Base-by-base conservation (phyloP, 2,888 invertebrate genomes). In the Pseudococcus jackbeardsleyi region DNA sequence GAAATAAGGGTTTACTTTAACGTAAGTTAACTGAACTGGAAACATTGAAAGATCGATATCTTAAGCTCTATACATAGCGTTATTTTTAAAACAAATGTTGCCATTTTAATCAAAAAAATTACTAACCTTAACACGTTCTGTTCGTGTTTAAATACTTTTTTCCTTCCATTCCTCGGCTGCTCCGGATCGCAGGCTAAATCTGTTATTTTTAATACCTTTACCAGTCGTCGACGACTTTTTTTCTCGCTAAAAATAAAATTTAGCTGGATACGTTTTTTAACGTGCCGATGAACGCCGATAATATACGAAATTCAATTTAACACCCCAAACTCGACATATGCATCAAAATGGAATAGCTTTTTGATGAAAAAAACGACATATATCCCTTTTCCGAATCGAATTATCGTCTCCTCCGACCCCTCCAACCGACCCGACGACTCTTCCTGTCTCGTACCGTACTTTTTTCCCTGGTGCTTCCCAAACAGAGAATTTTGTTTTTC, bases 21-120 rank as follows among this genome's bases (percentile, higher is more conserved):
- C 77, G 77, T 77, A 77, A 77, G 77, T 77, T 77, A 77, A 77
- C 77, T 77, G 77, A 77, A 77, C 77, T 77, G 77, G 77, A 77
- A 77, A 77, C 42, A 77, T 42, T 77, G 39, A 33, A 77, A 77
- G 77, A 77, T 77, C 77, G 42, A 77, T 77, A 77, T 77, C 42
- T 77, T 77, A 39, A 39, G 39, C 77, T 26, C 26, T 42, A 42
- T 42, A 33, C 19, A 42, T 42, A 77, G 77, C 77, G 77, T 77
- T 33, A 42, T 77, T 77, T 77, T 77, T 77, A 33, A 77, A 77
- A 77, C 77, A 26, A 77, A 77, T 77, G 77, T 77, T 77, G 42
- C 77, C 77, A 42, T 77, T 72, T 77, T 77, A 77, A 77, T 77
- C 77, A 77, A 77, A 77, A 77, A 68, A 68, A 68, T 68, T 68